Evolutionary conservation across 2,113 vertebrate genomes (phyloP).

Genomic region (Nipponia nippon): DNA sequence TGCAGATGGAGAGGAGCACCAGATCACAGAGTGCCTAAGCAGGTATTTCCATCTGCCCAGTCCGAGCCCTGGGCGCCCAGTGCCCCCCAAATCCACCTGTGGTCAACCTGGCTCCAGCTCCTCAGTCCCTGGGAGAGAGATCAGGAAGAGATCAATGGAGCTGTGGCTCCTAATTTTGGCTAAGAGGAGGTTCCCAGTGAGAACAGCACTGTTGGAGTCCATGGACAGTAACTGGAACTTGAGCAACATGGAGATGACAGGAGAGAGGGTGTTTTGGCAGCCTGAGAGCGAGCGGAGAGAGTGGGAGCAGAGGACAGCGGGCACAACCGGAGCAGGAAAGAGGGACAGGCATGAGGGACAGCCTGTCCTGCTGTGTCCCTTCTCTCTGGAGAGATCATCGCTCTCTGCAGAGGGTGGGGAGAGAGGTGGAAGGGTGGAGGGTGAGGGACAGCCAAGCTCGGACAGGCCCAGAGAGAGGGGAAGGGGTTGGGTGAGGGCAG

Average conservation of each 20-base stretch:
- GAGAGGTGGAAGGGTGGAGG: neutral
- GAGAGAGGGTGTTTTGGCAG: neutral
- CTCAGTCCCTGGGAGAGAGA: neutral
- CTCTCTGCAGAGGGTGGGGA: neutral
- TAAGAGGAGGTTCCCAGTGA: neutral
- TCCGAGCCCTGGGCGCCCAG: neutral
- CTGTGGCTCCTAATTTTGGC: neutral
- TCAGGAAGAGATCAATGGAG: neutral
- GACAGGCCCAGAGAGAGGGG: neutral
- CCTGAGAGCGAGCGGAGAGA: accelerated
- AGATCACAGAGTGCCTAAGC: neutral
- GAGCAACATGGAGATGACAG: neutral
- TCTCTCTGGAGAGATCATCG: neutral
- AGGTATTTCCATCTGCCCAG: neutral
- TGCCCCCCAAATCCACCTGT: neutral
- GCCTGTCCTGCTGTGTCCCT: neutral
- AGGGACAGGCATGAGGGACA: no score
- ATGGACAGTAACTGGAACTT: neutral
- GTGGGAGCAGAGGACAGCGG: neutral
- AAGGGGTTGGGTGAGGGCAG: neutral
- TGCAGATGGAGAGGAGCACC: neutral
- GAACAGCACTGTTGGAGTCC: neutral
- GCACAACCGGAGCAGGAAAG: neutral
- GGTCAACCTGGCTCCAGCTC: neutral
- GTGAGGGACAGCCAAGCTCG: neutral